Base-by-base conservation (phyloP, 2,797 vertebrate species). In the Bufotes viridis region DNA sequence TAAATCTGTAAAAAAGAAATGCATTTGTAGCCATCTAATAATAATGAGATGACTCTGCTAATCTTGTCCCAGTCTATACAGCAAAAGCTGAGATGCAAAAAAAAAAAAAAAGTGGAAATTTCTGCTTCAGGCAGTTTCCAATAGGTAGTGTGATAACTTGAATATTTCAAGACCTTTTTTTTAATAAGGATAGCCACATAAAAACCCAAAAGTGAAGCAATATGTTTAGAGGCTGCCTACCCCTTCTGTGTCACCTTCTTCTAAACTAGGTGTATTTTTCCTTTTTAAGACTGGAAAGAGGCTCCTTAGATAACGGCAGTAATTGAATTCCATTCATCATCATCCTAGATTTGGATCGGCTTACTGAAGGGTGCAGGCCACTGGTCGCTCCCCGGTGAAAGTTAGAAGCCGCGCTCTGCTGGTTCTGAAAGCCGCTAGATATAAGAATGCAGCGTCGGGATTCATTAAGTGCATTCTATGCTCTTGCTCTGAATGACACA, bases 241-340 rank as follows among this genome's bases (percentile, higher is more conserved):
- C 63, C 63, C 63, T 65, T 65, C 61, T 6, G 22, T 24, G 22
- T 65, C 22, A 65, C 11, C n/a, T n/a, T 65, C n/a, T 65, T 24
- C 60, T 7, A 13, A 26, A 57, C 49, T 20, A 29, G 81, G 63
- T 22, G 51, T 53, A 26, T 55, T 70, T 81, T 7, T 42, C 61
- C 63, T 14, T 7, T 81, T 29, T 70, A 53, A 70, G 51, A 69
- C 61, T 12, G 22, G 3, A 11, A 82, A n/a, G 58, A 29, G 9
- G 49, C 49, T 2, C 11, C 49, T 53, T 14, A 53, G 86, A 82
- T 87, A 65, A 76, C 57, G 24, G 24, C 70, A 18, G 80, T 78
- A 87, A 87, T 78, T 83, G 81, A 82, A 82, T 78, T 55, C 60
- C 57, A 87, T 87, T 87, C 58, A 87, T 82, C 86, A 75, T 26